phyloP scores from a whole-genome alignment of 1,140 invertebrate species.

The Papilio aristodemus region DNA sequence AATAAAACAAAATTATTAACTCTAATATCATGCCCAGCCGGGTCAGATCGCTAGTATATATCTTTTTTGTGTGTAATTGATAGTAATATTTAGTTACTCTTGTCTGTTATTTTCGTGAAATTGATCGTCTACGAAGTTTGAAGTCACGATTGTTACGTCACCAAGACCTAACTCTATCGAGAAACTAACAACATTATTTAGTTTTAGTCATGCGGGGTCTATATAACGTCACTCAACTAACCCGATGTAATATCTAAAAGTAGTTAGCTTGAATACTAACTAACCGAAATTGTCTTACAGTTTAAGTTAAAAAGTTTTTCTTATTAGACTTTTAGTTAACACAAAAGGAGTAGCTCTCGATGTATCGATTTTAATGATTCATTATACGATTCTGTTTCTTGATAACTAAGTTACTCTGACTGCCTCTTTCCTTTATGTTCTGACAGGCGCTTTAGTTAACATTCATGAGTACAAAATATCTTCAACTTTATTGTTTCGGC shows the following conservation, averaged over 20 bases:
- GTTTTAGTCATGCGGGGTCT: background rate
- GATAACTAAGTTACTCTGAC: too few species aligned
- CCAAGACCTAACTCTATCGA: background rate
- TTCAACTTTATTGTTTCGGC: background rate
- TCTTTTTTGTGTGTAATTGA: too few species aligned
- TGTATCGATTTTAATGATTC: too few species aligned
- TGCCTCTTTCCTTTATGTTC: too few species aligned
- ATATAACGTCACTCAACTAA: constrained; percentile 5
- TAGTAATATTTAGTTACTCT: background rate
- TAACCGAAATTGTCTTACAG: background rate
- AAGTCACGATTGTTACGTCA: background rate
- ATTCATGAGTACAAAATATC: background rate
- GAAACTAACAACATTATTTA: constrained; percentile 1
- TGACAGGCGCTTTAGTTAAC: background rate
- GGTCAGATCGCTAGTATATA: too few species aligned
- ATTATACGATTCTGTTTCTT: too few species aligned
- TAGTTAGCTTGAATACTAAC: background rate
- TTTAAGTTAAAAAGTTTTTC: background rate
- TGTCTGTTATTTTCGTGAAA: background rate
- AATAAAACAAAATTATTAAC: too few species aligned
- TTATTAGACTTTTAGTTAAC: background rate
- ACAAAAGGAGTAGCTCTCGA: background rate
- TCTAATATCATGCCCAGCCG: too few species aligned
- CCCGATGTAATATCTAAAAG: background rate
- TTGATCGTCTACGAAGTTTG: background rate